Evolutionary conservation across 35 echinoderm and acorn worm species (phyloP).

Genomic region (Eucidaris tribuloides): DNA sequence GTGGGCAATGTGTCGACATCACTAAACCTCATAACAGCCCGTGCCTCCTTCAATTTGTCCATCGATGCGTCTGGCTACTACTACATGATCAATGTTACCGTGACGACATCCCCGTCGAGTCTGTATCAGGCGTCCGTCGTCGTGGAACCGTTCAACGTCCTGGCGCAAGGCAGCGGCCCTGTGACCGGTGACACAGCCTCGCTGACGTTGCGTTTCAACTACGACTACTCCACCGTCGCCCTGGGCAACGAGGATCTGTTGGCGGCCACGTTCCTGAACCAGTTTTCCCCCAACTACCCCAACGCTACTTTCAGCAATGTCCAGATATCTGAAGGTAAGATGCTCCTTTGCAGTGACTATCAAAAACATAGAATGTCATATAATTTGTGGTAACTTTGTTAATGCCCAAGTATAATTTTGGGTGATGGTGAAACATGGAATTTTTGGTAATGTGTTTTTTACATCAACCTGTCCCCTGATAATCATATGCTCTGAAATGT

Average conservation of each 20-base stretch:
- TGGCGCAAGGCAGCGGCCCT: neutral
- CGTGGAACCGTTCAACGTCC: conserved; percentile 71
- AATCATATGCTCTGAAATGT: too few species aligned
- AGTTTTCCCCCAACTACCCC: conserved; percentile 46
- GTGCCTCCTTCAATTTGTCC: conserved; percentile 59
- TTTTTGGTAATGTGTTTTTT: too few species aligned
- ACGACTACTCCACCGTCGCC: conserved; percentile 62
- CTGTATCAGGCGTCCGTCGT: conserved; percentile 26
- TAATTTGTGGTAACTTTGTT: too few species aligned
- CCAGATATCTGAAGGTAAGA: conserved; percentile 51
- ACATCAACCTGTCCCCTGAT: too few species aligned
- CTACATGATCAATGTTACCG: conserved; percentile 66
- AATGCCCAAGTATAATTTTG: too few species aligned
- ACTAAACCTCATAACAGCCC: conserved; percentile 61
- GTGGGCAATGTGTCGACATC: conserved; percentile 39
- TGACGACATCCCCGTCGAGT: conserved; percentile 56
- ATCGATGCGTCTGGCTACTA: conserved; percentile 55
- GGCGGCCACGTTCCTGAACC: conserved; percentile 70
- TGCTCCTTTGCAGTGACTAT: too few species aligned
- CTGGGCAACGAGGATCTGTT: conserved; percentile 55
- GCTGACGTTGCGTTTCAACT: conserved; percentile 53
- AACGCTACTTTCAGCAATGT: conserved; percentile 76
- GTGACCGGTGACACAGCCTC: conserved; percentile 36
- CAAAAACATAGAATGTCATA: too few species aligned
- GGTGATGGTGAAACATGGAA: too few species aligned